These are phyloP conservation scores for Semaprochilodus insignis DNA, from an alignment of 2,797 vertebrate species.

Conservation along the genomic window DNA sequence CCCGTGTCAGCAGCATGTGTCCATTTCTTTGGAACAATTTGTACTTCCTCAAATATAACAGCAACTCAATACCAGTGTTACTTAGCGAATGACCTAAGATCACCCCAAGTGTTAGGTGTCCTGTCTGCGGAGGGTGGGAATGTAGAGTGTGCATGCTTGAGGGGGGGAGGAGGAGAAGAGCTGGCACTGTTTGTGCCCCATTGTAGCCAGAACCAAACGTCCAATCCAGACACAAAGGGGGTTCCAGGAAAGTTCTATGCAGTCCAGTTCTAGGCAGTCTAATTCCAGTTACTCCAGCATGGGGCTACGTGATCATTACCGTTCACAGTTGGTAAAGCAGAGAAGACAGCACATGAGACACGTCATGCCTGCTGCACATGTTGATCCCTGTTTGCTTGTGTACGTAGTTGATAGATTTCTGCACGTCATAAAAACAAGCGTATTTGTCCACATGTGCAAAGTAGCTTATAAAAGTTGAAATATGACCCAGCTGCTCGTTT, in stretches of 20 bases:
- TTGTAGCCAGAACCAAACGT: constrained; percentile 2
- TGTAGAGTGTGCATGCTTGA: neutral
- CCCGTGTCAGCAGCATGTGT: neutral
- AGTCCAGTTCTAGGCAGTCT: neutral
- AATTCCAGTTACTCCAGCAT: neutral
- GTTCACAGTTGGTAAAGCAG: neutral
- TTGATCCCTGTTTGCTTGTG: neutral
- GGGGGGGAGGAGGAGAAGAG: neutral
- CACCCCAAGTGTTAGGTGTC: constrained; percentile 3
- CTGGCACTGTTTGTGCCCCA: constrained; percentile 11
- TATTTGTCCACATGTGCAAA: neutral
- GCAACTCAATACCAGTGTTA: constrained; percentile 11
- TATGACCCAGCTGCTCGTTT: neutral
- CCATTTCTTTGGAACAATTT: constrained; percentile 2
- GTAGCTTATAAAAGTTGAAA: neutral
- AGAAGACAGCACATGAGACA: neutral
- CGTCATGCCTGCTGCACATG: constrained; percentile 15
- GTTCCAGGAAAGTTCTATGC: constrained; percentile 30
- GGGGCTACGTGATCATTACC: neutral
- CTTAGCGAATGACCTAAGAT: neutral
- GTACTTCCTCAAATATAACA: neutral
- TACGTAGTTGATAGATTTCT: neutral
- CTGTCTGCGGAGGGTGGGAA: neutral
- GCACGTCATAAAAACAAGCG: neutral
- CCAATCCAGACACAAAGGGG: constrained; percentile 7